These are phyloP conservation scores for Clepsis dumicolana DNA, from an alignment of 2,888 invertebrate species.

Conservation along the genomic window DNA sequence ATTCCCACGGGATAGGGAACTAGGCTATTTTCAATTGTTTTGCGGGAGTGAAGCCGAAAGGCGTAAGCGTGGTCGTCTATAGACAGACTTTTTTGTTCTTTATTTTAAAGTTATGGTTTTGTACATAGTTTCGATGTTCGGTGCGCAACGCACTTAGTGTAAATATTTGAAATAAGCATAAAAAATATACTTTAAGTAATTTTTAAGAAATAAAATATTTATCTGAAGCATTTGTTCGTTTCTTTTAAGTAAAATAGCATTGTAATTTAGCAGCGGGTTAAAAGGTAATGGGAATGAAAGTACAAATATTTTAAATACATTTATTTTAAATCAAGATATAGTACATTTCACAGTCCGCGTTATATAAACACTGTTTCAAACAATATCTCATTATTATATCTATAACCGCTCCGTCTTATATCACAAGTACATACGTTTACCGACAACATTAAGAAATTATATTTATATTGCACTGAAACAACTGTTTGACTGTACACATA, in stretches of 20 bases:
- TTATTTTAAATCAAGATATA: slow-evolving; percentile 36
- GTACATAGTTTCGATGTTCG: not conserved
- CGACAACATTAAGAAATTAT: slow-evolving; percentile 3
- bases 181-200: slow-evolving; percentile 18
- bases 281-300: not conserved
- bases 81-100: not conserved
- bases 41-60: too few relatives aligned
- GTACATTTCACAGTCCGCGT: slow-evolving; percentile 31
- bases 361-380: slow-evolving; percentile 37
- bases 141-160: slow-evolving; percentile 21
- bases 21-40: too few relatives aligned
- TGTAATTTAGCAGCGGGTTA: not conserved
- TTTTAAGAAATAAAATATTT: slow-evolving; percentile 15
- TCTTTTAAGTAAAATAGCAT: not conserved
- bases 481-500: not conserved
- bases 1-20: too few relatives aligned
- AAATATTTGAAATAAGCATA: slow-evolving; percentile 21
- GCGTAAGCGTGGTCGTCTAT: too few relatives aligned
- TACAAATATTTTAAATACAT: slow-evolving; percentile 8
- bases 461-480: slow-evolving; percentile 16
- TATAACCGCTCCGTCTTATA: slow-evolving; percentile 28
- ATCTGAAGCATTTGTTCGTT: not conserved
- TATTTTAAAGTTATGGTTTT: not conserved
- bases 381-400: slow-evolving; percentile 13
- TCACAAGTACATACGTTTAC: slow-evolving; percentile 29